Conservation (phyloP, 1,140 invertebrate genomes). For the Pomacea maculata region DNA sequence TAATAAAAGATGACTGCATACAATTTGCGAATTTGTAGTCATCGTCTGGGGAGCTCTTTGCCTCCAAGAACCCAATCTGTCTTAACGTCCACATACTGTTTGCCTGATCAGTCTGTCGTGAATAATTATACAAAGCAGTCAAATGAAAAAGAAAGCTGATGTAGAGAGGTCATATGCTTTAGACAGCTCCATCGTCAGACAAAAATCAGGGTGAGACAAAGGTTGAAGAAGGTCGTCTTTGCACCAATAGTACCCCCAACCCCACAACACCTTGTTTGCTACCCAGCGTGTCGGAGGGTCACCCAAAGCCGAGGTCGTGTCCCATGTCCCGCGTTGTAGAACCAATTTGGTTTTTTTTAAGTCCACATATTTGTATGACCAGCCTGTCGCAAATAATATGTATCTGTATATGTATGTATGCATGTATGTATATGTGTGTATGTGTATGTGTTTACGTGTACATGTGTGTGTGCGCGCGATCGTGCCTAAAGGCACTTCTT, state of each 20-base stretch:
- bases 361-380: not conserved
- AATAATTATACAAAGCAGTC: too few species aligned
- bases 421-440: not conserved
- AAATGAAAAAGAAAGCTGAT: too few species aligned
- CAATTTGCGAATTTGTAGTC: too few species aligned
- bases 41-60: too few species aligned
- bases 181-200: not conserved
- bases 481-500: not conserved
- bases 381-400: not conserved
- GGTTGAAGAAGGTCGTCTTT: not conserved
- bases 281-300: not conserved
- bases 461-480: not conserved
- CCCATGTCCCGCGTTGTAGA: not conserved
- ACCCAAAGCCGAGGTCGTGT: not conserved
- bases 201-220: not conserved
- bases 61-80: too few species aligned
- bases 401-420: not conserved
- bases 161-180: too few species aligned
- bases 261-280: not conserved
- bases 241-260: not conserved
- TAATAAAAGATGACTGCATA: too few species aligned
- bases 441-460: not conserved
- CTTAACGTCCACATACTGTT: too few species aligned
- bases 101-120: too few species aligned
- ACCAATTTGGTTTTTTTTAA: not conserved